phyloP scores from a whole-genome alignment of 2,888 invertebrate genomes.

The Brachylomia viminalis region DNA sequence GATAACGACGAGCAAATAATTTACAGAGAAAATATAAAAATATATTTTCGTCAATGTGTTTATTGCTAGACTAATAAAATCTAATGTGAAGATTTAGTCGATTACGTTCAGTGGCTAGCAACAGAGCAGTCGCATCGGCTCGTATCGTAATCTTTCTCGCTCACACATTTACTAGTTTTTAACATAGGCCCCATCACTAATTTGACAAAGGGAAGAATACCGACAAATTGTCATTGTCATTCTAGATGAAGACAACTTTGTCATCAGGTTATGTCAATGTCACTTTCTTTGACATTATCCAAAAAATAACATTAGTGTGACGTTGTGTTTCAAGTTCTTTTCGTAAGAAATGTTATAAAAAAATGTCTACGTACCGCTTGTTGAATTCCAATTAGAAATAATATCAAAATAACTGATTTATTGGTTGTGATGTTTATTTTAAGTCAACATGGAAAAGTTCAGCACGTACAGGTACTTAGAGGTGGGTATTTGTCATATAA shows the following conservation, averaged over 20 bases:
- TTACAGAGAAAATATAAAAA: neutral
- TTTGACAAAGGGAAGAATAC: neutral
- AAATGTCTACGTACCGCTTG: slow-evolving; percentile 46
- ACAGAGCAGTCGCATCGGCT: neutral
- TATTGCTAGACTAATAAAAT: slow-evolving; percentile 31
- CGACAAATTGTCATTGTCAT: too few species aligned
- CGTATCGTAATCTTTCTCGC: neutral
- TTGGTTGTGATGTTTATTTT: slow-evolving; percentile 85
- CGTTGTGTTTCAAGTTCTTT: slow-evolving; percentile 22
- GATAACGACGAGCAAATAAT: neutral
- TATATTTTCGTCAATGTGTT: neutral
- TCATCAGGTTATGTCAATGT: slow-evolving; percentile 14
- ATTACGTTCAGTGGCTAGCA: neutral
- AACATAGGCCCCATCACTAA: slow-evolving; percentile 13
- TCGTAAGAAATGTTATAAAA: slow-evolving; percentile 25
- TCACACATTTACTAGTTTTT: neutral
- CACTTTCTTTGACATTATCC: slow-evolving; percentile 24
- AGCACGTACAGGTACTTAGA: slow-evolving; percentile 90
- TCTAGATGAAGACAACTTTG: too few species aligned
- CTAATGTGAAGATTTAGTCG: slow-evolving; percentile 29
- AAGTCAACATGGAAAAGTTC: slow-evolving; percentile 89
- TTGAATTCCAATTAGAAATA: slow-evolving; percentile 46
- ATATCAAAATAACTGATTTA: slow-evolving; percentile 41
- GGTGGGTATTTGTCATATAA: slow-evolving; percentile 74
- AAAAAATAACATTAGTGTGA: slow-evolving; percentile 35